A percentile compares a stretch with the other conserved stretches of the same genome.
Evolutionary conservation across 2,113 vertebrate genomes (phyloP).

Genomic region (Pholis gunnellus): DNA sequence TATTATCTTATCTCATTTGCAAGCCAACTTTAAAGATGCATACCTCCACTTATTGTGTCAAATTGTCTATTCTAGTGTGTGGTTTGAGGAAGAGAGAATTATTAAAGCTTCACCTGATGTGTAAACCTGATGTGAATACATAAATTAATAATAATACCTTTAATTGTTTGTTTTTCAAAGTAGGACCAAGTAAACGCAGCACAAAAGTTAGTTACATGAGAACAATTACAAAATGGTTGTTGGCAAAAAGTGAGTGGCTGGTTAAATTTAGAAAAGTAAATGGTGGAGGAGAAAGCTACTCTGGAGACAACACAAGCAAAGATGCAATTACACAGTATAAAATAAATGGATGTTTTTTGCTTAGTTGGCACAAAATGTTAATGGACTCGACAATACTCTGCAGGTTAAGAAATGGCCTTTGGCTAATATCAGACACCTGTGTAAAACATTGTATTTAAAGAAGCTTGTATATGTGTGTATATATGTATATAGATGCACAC

Average conservation of each 20-base stretch:
- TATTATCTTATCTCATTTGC: not conserved
- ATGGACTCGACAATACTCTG: not conserved
- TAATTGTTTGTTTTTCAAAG: not conserved
- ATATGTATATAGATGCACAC: not conserved
- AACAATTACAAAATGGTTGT: not conserved
- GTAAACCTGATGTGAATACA: not conserved
- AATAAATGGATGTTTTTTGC: not conserved
- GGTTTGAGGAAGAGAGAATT: not conserved
- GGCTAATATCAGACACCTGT: not conserved
- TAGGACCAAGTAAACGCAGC: not conserved
- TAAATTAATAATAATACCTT: not conserved
- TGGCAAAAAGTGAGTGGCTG: not conserved
- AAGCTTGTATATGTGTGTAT: not conserved
- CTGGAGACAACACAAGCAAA: not conserved
- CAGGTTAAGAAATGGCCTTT: not conserved
- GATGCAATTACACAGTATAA: not conserved
- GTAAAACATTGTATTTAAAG: not conserved
- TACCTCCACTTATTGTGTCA: not conserved
- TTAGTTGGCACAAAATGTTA: not conserved
- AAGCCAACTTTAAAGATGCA: not conserved
- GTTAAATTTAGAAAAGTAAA: too few relatives aligned
- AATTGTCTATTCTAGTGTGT: not conserved
- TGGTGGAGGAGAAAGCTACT: not conserved
- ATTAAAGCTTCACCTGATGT: not conserved
- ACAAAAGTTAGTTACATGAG: not conserved